Evolutionary conservation across 1,140 invertebrate species (phyloP).

Genomic region (Pseudomyrmex pallidus): DNA sequence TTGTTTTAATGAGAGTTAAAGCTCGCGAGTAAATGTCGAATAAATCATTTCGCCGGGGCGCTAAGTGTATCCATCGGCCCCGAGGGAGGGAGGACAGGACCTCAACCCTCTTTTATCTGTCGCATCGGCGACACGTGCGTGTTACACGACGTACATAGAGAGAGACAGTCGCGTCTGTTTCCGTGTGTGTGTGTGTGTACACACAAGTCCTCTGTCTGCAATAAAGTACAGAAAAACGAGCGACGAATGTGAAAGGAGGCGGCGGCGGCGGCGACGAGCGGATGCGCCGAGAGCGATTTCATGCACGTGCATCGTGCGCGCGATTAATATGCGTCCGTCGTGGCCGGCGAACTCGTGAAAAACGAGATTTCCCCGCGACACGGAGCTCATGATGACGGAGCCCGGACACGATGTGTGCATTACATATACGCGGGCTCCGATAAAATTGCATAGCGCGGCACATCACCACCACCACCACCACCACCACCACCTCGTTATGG

Average conservation of each 20-base stretch:
- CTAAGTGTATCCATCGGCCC: conserved; percentile 64
- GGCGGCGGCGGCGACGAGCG: conserved; percentile 22
- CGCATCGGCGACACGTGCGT: conserved; percentile 57
- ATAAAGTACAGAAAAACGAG: conserved; percentile 69
- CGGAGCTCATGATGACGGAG: conserved; percentile 17
- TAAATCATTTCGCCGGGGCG: conserved; percentile 81
- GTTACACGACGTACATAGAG: conserved; percentile 23
- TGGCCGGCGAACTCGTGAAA: conserved; percentile 50
- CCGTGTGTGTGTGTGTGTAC: background rate
- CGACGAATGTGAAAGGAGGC: conserved; percentile 69
- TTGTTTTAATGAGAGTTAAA: conserved; percentile 84
- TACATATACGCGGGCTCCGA: conserved; percentile 9
- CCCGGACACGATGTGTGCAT: conserved; percentile 22
- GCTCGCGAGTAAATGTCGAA: conserved; percentile 82
- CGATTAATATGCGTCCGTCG: conserved; percentile 68
- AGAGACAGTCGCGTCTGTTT: conserved; percentile 11
- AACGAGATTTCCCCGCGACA: conserved; percentile 31
- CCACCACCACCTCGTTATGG: background rate
- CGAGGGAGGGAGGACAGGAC: conserved; percentile 53
- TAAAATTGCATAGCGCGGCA: conserved; percentile 25
- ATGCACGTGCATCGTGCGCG: conserved; percentile 56
- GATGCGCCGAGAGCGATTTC: conserved; percentile 47
- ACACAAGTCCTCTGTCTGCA: background rate
- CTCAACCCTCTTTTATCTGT: conserved; percentile 65
- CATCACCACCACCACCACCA: background rate